phyloP scores from a whole-genome alignment of 1,140 invertebrate genomes.

The Pectinophora gossypiella region DNA sequence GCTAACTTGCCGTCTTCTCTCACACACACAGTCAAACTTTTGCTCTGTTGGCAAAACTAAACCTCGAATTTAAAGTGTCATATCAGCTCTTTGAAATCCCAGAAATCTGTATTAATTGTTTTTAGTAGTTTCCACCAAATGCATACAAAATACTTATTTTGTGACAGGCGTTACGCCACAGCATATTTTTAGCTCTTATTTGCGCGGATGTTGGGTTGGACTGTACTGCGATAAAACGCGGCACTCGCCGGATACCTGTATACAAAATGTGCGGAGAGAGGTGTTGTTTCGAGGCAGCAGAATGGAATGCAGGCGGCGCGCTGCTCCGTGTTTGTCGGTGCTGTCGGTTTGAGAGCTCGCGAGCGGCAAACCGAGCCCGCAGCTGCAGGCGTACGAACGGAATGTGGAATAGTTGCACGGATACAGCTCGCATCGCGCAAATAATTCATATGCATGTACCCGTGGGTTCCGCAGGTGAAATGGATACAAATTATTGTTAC shows the following conservation, averaged over 20 bases:
- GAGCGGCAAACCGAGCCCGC: constrained; percentile 42
- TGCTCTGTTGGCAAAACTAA: too few relatives aligned
- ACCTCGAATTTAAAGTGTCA: too few relatives aligned
- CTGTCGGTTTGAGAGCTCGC: constrained; percentile 38
- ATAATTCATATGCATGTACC: constrained; percentile 33
- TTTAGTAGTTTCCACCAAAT: constrained; percentile 7
- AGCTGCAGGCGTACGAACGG: constrained; percentile 40
- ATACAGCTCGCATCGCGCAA: constrained; percentile 39
- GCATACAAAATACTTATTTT: not conserved
- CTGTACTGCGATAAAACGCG: not conserved
- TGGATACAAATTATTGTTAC: not conserved
- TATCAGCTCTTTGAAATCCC: too few relatives aligned
- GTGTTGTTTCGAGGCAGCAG: constrained; percentile 34
- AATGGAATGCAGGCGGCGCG: constrained; percentile 45
- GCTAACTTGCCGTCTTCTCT: constrained; percentile 29
- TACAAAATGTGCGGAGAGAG: constrained; percentile 22
- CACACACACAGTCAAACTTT: too few relatives aligned
- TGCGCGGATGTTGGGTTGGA: not conserved
- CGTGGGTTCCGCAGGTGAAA: not conserved
- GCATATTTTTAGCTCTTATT: not conserved
- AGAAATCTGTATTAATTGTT: constrained; percentile 8
- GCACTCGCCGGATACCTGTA: not conserved
- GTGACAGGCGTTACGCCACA: not conserved
- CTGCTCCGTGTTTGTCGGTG: constrained; percentile 32
- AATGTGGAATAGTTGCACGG: constrained; percentile 50